Evolutionary conservation across 2,797 vertebrate species (phyloP).

Genomic region (Synanceia verrucosa): DNA sequence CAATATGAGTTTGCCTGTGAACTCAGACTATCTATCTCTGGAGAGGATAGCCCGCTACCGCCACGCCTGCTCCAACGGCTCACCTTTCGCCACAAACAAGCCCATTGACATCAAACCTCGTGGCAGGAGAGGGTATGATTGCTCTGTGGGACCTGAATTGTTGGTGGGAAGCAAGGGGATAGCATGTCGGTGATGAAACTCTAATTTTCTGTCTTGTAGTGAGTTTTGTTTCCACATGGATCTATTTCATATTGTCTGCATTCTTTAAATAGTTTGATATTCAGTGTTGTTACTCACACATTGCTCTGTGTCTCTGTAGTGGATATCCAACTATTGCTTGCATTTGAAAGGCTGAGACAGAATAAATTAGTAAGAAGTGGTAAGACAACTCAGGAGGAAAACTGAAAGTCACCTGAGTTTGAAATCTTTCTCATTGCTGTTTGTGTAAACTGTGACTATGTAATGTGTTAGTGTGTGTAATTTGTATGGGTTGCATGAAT

Average conservation of each 20-base stretch:
- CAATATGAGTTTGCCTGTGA: constrained; percentile 91
- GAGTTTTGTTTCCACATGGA: neutral
- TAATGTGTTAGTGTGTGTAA: constrained; percentile 9
- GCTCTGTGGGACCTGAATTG: constrained; percentile 27
- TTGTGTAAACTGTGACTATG: constrained; percentile 6
- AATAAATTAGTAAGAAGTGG: neutral
- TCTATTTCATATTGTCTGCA: neutral
- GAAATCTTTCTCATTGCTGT: constrained; percentile 11
- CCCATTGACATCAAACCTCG: constrained; percentile 95
- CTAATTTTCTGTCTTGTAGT: neutral
- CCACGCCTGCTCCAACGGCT: constrained; percentile 88
- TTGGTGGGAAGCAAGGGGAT: neutral
- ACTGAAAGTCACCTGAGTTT: neutral
- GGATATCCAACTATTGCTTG: neutral
- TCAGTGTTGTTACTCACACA: neutral
- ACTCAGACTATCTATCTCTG: constrained; percentile 88
- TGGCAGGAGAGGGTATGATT: constrained; percentile 86
- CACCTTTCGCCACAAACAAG: constrained; percentile 92
- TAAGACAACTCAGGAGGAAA: neutral
- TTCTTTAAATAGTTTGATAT: neutral
- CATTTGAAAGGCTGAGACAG: neutral
- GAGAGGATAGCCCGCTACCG: constrained; percentile 89
- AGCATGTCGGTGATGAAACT: neutral
- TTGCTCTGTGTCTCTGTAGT: neutral
- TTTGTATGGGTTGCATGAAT: constrained; percentile 39